Evolutionary conservation across 2,797 vertebrate genomes (phyloP), one percentile per base, ranked within the genome.

Genomic region (Furcifer pardalis): DNA sequence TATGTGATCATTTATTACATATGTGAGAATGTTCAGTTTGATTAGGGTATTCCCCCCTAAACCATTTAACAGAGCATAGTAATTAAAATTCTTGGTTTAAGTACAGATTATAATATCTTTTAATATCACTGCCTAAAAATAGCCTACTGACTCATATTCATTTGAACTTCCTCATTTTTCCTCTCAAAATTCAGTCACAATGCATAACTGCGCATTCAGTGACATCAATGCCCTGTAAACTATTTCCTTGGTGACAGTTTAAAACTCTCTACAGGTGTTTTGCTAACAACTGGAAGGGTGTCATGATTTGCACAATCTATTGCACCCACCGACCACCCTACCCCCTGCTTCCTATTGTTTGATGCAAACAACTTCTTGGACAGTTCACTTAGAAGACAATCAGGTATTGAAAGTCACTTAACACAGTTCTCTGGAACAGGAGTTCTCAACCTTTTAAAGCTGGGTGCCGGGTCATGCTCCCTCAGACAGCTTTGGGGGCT

Each of bases 41-140:
- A 77, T 73, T 73, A 73, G 42, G 68, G 27, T 65, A 42, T 84
- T 32, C n/a, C 56, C 46, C 10, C 65, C 25, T 19, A 42, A 69
- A 60, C 27, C 40, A 30, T 32, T 77, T 72, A 77, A 82, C 60
- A 87, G 71, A 60, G 37, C 37, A 81, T 19, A 40, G 59, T 84
- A 81, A 81, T 77, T 84, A 81, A 82, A 87, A 56, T 81, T 60
- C 32, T 77, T 56, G 23, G 66, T 77, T 72, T 81, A 77, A 84
- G 75, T 56, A 46, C 59, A 56, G 66, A 84, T 78, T 81, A 84
- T 73, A 81, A 78, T 66, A n/a, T 81, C 46, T 81, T 87, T 82
- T n/a, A 66, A 84, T 77, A 84, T 59, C 35, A 81, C n/a, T 81
- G 73, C 59, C 86, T 84, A 84, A 87, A 82, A 87, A 87, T 87